Conservation (phyloP, 2,113 vertebrate species). For the Gopherus flavomarginatus region DNA sequence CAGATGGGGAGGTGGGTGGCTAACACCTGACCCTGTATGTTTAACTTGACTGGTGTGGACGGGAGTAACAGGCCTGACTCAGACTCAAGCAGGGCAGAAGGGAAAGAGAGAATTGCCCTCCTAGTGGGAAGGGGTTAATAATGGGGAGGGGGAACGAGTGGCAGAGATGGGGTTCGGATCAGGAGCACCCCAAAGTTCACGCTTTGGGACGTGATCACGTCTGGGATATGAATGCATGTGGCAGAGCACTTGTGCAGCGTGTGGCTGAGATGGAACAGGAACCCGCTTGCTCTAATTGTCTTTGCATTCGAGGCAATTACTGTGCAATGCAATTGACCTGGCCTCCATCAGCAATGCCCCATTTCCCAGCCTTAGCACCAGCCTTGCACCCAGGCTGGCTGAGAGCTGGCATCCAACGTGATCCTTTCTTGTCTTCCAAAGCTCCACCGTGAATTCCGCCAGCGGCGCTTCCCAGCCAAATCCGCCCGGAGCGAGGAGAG, state of each 20-base stretch:
- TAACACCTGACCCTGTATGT: background rate
- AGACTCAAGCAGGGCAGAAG: too few species aligned
- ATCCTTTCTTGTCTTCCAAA: background rate
- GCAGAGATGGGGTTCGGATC: background rate
- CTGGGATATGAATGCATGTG: too few species aligned
- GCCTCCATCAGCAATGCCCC: background rate
- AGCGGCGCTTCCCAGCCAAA: background rate
- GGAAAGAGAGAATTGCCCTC: background rate
- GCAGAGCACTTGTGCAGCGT: too few species aligned
- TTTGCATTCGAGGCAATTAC: background rate
- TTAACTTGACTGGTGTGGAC: background rate
- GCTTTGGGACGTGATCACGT: background rate
- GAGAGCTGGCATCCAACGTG: background rate
- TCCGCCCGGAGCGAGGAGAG: background rate
- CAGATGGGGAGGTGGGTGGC: background rate
- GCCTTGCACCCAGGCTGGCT: background rate
- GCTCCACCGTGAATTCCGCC: background rate
- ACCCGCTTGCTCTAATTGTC: background rate
- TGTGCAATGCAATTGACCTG: background rate
- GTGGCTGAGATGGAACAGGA: background rate
- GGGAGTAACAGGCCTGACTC: too few species aligned
- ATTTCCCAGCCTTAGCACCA: background rate
- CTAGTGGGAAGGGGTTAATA: background rate
- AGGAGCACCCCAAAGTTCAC: background rate
- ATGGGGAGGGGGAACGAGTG: background rate